Base-by-base conservation (phyloP, 2,113 vertebrate species). In the Microtus richardsoni region DNA sequence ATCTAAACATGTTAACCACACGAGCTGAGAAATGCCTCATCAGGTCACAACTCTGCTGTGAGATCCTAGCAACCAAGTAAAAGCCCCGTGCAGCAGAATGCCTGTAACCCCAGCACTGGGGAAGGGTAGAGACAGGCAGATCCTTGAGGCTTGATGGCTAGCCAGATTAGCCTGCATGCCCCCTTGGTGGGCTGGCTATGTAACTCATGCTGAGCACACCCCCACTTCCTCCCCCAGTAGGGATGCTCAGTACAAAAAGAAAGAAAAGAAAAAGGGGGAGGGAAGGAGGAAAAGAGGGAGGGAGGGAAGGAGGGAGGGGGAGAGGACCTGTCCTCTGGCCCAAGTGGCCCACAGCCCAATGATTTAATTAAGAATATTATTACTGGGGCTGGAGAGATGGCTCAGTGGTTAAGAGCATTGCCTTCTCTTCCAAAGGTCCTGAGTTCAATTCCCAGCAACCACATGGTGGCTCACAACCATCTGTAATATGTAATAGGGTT, bases 1-100 rank as follows among this genome's bases (percentile, higher is more conserved):
- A 91, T 85, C 62, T 80, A 88, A 92, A 94, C 3, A n/a, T 2
- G 36, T 68, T 91, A 89, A 95, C 54, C 88, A 91, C 74, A 47
- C 9, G 41, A 44, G 60, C n/a, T 47, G 39, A 47, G 39, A 47
- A 21, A 66, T 7, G 2, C 22, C 66, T 87, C 39, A 64, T 26
- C 16, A 19, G 58, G 62, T 47, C 60, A 49, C 47, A 44, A 3
- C 62, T 33, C 28, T 52, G 49, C 49, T n/a, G 8, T 11, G 9
- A 62, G 62, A 68, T 49, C 19, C 62, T 36, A 85, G 41, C 16
- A 64, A 66, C 30, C 9, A 22, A 33, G 11, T 13, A 68, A 86
- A 68, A 36, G 19, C 30, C 78, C 16, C 0, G 4, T 12, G 78
- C 5, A 36, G 60, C 39, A 33, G 60, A 2, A 6, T 85, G 60